Percentiles rank a stretch among this genome's conserved stretches.
Evolutionary conservation across 2,888 invertebrate species (phyloP).

Genomic region (Dryococelus australis): DNA sequence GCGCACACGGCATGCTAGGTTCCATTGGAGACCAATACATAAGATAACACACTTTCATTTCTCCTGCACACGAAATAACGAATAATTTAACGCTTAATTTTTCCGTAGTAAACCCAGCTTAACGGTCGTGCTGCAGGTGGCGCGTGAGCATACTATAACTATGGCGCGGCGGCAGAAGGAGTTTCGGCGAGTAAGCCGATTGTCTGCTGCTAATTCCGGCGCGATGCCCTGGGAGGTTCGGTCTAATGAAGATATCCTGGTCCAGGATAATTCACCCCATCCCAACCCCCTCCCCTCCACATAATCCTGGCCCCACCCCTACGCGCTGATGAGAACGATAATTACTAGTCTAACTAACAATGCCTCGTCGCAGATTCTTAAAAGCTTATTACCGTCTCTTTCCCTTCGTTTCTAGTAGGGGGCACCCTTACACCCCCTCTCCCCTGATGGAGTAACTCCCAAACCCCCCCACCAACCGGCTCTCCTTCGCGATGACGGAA

Average conservation of each 20-base stretch:
- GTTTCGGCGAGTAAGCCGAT: not conserved
- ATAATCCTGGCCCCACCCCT: not conserved
- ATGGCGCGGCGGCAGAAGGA: not conserved
- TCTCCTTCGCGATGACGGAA: not conserved
- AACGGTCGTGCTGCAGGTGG: too few species aligned
- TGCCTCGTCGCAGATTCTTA: constrained; percentile 34
- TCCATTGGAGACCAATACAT: too few species aligned
- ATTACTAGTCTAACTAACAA: constrained; percentile 28
- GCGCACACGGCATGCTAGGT: too few species aligned
- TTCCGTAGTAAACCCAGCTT: too few species aligned
- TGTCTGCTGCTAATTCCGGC: not conserved
- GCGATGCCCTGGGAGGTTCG: not conserved
- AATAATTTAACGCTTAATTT: too few species aligned
- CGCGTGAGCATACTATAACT: too few species aligned
- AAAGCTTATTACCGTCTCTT: constrained; percentile 36
- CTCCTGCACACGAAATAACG: too few species aligned
- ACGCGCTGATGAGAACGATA: constrained; percentile 4
- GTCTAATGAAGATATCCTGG: constrained; percentile 1
- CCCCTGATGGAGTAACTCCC: too few species aligned
- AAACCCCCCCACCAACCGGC: too few species aligned
- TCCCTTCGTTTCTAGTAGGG: not conserved
- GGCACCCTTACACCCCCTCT: not conserved
- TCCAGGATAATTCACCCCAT: not conserved
- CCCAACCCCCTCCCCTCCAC: not conserved
- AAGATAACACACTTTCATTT: too few species aligned